Conservation (phyloP, 2,113 vertebrate species). For the Sylvilagus bachmani region DNA sequence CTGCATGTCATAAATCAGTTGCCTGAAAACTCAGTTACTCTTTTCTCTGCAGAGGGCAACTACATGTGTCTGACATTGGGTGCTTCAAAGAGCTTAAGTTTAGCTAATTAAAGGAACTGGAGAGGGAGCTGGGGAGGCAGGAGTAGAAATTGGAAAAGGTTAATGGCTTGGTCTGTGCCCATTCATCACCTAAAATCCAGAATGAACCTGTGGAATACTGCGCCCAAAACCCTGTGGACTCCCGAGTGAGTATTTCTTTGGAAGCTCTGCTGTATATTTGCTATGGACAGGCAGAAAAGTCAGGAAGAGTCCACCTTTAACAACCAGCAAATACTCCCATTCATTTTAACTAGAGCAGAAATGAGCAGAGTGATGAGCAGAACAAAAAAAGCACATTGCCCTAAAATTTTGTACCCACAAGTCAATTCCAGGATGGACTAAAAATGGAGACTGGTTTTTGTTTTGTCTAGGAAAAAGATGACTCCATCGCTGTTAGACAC, state of each 20-base stretch:
- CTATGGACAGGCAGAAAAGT: neutral
- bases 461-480: neutral
- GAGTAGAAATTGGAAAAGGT: neutral
- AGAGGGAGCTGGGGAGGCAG: conserved; percentile 17
- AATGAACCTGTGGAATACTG: neutral
- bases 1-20: conserved; percentile 73
- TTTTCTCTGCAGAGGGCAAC: conserved; percentile 37
- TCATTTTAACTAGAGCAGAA: conserved; percentile 8
- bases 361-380: neutral
- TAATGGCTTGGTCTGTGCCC: conserved; percentile 1
- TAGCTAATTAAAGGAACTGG: conserved; percentile 83
- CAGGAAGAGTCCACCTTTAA: neutral
- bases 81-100: conserved; percentile 83
- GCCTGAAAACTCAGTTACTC: conserved; percentile 75
- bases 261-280: neutral
- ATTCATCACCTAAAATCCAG: conserved; percentile 51
- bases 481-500: neutral
- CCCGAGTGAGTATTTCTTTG: neutral
- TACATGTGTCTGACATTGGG: conserved; percentile 70
- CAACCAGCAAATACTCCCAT: neutral
- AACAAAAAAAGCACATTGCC: neutral
- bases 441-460: neutral
- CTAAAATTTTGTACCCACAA: neutral
- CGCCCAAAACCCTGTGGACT: neutral
- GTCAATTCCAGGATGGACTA: neutral